phyloP scores from a whole-genome alignment of 1,140 invertebrate genomes.

The Ephestia elutella region DNA sequence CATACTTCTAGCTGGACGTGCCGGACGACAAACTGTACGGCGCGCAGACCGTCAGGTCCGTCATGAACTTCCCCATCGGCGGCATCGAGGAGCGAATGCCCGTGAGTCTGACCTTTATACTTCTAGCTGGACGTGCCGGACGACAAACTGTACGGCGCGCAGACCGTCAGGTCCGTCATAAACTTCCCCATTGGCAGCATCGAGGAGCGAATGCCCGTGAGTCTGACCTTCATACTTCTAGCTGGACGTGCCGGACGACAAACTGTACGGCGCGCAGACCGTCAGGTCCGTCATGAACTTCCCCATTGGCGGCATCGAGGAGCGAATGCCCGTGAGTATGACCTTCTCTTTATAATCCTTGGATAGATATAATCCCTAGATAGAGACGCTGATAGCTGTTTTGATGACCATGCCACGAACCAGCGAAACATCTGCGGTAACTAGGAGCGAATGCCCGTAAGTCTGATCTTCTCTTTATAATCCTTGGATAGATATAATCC shows the following conservation, averaged over 20 bases:
- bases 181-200: slow-evolving; percentile 98
- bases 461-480: no score
- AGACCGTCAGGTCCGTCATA: slow-evolving; percentile 90
- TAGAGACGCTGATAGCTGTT: slow-evolving; percentile 96
- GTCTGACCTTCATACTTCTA: no score
- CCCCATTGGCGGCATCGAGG: slow-evolving; percentile 92
- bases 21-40: slow-evolving; percentile 97
- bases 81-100: slow-evolving; percentile 78
- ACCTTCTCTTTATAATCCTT: no score
- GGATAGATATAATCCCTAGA: no score
- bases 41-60: slow-evolving; percentile 88
- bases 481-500: no score
- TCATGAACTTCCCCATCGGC: slow-evolving; percentile 98
- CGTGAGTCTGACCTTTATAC: no score
- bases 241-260: slow-evolving; percentile 92
- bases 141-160: slow-evolving; percentile 96
- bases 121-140: slow-evolving; percentile 93
- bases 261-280: slow-evolving; percentile 93
- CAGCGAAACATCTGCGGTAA: slow-evolving; percentile 98
- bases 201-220: slow-evolving; percentile 67
- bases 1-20: slow-evolving; percentile 94
- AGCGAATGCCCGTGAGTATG: slow-evolving; percentile 51
- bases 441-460: slow-evolving; percentile 67
- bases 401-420: slow-evolving; percentile 92
- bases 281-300: slow-evolving; percentile 98